A percentile compares a stretch with the other conserved stretches of the same genome.
phyloP scores from a whole-genome alignment of 2,113 vertebrate species.

The Hystrix brachyura region DNA sequence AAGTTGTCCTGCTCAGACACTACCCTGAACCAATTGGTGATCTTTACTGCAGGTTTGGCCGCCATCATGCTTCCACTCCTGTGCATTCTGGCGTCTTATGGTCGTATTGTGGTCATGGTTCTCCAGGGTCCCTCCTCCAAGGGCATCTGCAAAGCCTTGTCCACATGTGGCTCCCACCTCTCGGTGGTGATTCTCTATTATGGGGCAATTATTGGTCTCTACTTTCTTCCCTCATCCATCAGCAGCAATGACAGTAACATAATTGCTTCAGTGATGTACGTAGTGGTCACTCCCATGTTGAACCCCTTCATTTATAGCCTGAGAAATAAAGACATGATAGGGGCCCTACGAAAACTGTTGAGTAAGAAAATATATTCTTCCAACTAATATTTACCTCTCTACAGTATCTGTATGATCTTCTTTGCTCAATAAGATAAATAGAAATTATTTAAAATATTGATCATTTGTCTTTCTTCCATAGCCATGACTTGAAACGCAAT shows the following conservation, averaged over 20 bases:
- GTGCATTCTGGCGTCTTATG: conserved; percentile 79
- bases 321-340: conserved; percentile 79
- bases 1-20: conserved; percentile 80
- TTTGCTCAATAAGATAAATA: background rate
- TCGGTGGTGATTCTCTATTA: conserved; percentile 82
- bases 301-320: conserved; percentile 83
- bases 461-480: conserved; percentile 7
- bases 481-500: background rate
- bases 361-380: conserved; percentile 54
- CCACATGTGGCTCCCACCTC: conserved; percentile 84
- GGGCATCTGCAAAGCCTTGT: conserved; percentile 81
- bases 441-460: conserved; percentile 32
- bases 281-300: conserved; percentile 76
- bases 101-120: conserved; percentile 74
- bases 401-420: background rate
- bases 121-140: conserved; percentile 63
- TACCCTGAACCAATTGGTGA: conserved; percentile 75
- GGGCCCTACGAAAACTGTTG: conserved; percentile 70
- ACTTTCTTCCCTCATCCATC: conserved; percentile 73
- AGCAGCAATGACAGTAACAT: conserved; percentile 54
- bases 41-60: conserved; percentile 74
- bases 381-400: conserved; percentile 23
- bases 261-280: conserved; percentile 80
- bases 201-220: conserved; percentile 78
- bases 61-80: conserved; percentile 76